These are phyloP conservation scores for Poecilia velifera DNA, from an alignment of 2,797 vertebrate species.

Conservation along the genomic window DNA sequence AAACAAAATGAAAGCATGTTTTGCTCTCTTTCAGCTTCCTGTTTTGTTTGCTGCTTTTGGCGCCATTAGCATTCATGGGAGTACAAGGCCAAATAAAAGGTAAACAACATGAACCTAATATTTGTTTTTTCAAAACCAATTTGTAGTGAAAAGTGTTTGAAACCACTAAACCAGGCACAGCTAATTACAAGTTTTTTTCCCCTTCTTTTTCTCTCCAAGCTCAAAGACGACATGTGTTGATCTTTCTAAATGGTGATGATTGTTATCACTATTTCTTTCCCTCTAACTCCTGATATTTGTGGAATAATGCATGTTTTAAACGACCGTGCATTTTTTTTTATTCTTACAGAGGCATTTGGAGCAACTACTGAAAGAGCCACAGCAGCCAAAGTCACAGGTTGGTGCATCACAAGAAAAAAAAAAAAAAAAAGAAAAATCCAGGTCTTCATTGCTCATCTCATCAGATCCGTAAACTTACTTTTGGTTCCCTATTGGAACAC, in stretches of 20 bases:
- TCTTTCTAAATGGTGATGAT: slow-evolving; percentile 66
- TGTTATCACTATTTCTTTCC: not conserved
- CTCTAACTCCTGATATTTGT: not conserved
- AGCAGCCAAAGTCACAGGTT: slow-evolving; percentile 56
- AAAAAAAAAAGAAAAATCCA: not conserved
- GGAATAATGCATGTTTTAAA: slow-evolving; percentile 16
- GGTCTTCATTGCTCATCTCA: not conserved
- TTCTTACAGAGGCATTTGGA: slow-evolving; percentile 54
- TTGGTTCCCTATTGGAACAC: slow-evolving; percentile 19
- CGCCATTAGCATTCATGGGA: slow-evolving; percentile 52
- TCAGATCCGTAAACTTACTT: slow-evolving; percentile 36
- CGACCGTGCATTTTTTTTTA: not conserved
- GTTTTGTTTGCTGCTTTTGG: slow-evolving; percentile 40
- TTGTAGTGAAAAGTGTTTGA: not conserved
- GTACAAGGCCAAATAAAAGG: slow-evolving; percentile 66
- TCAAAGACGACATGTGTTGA: slow-evolving; percentile 58
- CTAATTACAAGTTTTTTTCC: not conserved
- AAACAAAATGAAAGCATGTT: not conserved
- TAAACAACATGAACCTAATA: slow-evolving; percentile 34
- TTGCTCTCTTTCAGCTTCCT: slow-evolving; percentile 54
- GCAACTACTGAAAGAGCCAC: slow-evolving; percentile 32
- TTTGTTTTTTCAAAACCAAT: not conserved
- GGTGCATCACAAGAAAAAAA: slow-evolving; percentile 16
- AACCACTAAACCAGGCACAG: no score
- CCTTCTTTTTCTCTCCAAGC: slow-evolving; percentile 38